Percentiles rank a stretch among this genome's conserved stretches.
Conservation (phyloP, 2,888 invertebrate species). For the Ferrisia virgata region DNA sequence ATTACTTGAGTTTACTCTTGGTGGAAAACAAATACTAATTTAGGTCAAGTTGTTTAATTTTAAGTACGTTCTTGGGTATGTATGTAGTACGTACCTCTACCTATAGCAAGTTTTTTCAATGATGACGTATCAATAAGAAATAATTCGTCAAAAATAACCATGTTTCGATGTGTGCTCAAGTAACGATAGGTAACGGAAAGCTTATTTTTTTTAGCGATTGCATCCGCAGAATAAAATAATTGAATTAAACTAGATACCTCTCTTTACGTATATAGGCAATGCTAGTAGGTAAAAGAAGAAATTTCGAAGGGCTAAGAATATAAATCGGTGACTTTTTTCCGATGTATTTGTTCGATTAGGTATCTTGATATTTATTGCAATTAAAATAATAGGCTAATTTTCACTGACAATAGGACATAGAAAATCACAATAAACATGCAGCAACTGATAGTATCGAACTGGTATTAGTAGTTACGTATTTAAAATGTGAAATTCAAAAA, state of each 20-base stretch:
- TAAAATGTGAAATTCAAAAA: too few relatives aligned
- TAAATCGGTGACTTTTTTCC: background rate
- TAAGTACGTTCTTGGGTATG: background rate
- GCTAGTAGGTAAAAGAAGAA: too few relatives aligned
- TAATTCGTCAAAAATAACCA: slow-evolving; percentile 6
- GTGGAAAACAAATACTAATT: slow-evolving; percentile 37
- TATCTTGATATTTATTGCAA: too few relatives aligned
- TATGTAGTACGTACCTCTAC: background rate
- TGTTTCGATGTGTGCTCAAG: background rate
- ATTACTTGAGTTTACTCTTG: slow-evolving; percentile 34
- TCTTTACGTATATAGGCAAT: too few relatives aligned
- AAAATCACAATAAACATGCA: too few relatives aligned
- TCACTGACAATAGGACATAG: too few relatives aligned
- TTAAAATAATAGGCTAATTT: too few relatives aligned
- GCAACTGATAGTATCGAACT: too few relatives aligned
- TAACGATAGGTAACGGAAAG: background rate
- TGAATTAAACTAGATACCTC: background rate
- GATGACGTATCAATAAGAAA: slow-evolving; percentile 11
- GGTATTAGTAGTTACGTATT: too few relatives aligned
- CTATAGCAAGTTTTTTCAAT: slow-evolving; percentile 21
- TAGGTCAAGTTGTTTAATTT: slow-evolving; percentile 34
- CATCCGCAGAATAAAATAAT: background rate
- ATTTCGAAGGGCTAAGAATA: too few relatives aligned
- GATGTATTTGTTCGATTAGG: too few relatives aligned
- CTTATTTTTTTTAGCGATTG: background rate